Base-by-base conservation (phyloP, 1,140 invertebrate species). In the Elysia chlorotica region DNA sequence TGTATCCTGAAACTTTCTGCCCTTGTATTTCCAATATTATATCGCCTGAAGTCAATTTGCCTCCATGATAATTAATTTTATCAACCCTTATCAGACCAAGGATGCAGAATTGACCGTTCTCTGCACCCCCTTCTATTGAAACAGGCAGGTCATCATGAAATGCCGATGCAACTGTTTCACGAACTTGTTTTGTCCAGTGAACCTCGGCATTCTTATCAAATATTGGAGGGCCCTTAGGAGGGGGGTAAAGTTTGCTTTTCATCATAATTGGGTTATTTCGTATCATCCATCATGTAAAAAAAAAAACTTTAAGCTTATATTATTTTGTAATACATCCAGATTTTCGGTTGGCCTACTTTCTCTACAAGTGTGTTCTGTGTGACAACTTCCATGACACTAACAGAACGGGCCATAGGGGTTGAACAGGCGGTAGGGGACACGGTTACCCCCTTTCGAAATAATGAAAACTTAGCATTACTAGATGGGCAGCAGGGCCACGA, bases 1-100 rank as follows among this genome's bases (percentile, higher is more conserved):
- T 92, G 78, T 90, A 91, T 35, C 91, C 91, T 66, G 90, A 89
- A 72, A 92, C 89, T 85, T 90, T 90, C 80, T 91, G 90, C 41
- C 90, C 91, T 82, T 92, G 90, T 63, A 92, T 88, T 79, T 92
- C 91, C 63, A 92, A 76, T 61, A 92, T 82, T 62, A 92, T 86
- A 81, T 91, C 90, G 31, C 85, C 83, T 23, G 73, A 33, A 37
- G 81, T 78, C 28, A 88, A 76, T 63, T 81, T 81, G 2, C 88
- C 90, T 66, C 78, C 84, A 76, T 87, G 85, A 66, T 89, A 89
- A 70, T 82, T 86, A 65, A 89, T 86, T 77, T 87, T 86, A 66
- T 84, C 81, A 71, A 88, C 85, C 37, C 84, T 76, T 14, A 89
- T 74, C 6, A 87, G 82, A 57, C 87, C 88, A 36, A 91, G 74